A percentile compares a stretch with the other conserved stretches of the same genome.
Evolutionary conservation across 2,797 vertebrate genomes (phyloP).

Genomic region (Fringilla coelebs): DNA sequence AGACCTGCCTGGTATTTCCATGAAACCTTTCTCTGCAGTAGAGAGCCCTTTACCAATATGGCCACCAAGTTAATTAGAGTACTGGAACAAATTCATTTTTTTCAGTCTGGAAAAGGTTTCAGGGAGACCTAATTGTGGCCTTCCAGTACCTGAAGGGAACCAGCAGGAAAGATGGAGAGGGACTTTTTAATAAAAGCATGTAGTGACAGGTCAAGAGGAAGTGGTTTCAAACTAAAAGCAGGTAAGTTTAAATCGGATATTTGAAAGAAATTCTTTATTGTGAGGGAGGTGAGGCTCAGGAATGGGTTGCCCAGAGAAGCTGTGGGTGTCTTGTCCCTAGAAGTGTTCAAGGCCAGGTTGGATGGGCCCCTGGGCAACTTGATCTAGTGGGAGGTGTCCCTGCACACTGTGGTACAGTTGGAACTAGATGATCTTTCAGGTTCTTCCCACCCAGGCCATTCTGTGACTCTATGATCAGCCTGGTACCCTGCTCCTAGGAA

Average conservation of each 20-base stretch:
- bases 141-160: not conserved
- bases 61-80: not conserved
- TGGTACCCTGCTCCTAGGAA: not conserved
- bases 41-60: not conserved
- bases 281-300: not conserved
- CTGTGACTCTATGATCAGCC: not conserved
- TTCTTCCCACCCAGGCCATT: not conserved
- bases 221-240: not conserved
- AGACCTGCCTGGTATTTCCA: not conserved
- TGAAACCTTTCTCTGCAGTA: not conserved
- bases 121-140: not conserved
- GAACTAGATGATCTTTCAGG: not conserved
- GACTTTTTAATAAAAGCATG: not conserved
- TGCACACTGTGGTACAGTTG: accelerated
- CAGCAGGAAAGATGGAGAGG: not conserved
- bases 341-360: not conserved
- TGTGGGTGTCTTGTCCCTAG: not conserved
- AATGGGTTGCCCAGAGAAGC: not conserved
- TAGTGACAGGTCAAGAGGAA: not conserved
- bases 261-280: not conserved
- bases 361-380: not conserved
- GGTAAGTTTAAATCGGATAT: not conserved
- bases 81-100: not conserved
- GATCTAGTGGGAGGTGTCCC: not conserved
- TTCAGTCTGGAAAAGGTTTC: not conserved